Conservation (phyloP, 2,797 vertebrate genomes). For the Perodicticus potto region DNA sequence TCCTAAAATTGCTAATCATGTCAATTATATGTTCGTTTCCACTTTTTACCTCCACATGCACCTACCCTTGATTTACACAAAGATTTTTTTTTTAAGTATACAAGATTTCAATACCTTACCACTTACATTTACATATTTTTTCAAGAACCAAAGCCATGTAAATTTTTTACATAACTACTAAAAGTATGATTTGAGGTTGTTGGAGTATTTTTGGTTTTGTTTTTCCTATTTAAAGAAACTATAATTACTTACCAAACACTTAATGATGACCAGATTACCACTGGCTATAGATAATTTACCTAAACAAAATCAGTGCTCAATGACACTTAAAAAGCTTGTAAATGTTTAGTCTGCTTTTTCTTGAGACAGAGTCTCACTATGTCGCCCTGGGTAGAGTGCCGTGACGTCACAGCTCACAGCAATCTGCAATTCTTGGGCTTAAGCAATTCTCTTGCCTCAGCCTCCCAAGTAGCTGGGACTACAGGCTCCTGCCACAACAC, state of each 20-base stretch:
- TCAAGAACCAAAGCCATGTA: neutral
- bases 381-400: no score
- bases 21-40: neutral
- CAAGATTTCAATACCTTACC: neutral
- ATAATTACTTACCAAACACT: conserved; percentile 32
- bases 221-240: conserved; percentile 31
- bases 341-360: neutral
- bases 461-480: no score
- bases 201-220: neutral
- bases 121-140: neutral
- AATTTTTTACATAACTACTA: conserved; percentile 10
- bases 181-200: neutral
- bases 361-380: no score
- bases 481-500: no score
- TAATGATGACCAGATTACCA: conserved; percentile 34
- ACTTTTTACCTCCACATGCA: neutral
- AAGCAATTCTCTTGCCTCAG: no score
- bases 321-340: neutral
- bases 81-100: neutral
- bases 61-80: neutral
- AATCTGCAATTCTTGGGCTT: no score
- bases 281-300: conserved; percentile 8
- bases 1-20: neutral
- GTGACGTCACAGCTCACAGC: no score
- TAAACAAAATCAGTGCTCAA: conserved; percentile 25